Conservation (phyloP, 2,113 vertebrate species). For the Psittacula cyanocephala region DNA sequence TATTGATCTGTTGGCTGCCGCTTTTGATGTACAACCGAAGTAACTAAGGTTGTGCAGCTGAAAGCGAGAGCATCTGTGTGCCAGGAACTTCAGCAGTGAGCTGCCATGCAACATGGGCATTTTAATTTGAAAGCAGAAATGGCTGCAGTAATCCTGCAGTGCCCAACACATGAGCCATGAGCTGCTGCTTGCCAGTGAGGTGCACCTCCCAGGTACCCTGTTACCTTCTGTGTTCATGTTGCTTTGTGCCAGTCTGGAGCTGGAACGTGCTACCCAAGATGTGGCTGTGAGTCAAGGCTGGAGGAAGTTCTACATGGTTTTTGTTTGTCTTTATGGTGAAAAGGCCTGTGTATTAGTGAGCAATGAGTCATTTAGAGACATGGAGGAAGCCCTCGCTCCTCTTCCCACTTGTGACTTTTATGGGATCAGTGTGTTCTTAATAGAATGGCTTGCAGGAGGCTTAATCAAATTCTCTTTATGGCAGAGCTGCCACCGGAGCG, state of each 20-base stretch:
- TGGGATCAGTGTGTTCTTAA: not conserved
- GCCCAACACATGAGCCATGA: not conserved
- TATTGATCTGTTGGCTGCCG: not conserved
- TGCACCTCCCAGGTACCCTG: not conserved
- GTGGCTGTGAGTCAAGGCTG: not conserved
- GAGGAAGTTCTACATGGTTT: not conserved
- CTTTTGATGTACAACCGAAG: not conserved
- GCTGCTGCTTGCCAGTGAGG: not conserved
- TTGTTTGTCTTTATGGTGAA: not conserved
- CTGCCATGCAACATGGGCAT: fast-evolving
- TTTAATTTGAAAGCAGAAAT: not conserved
- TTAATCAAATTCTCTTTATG: not conserved
- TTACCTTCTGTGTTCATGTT: not conserved
- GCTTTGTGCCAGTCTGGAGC: not conserved
- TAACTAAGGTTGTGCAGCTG: not conserved
- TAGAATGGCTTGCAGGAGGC: not conserved
- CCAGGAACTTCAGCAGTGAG: not conserved
- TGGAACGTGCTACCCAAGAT: not conserved
- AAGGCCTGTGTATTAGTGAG: not conserved
- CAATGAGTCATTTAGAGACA: not conserved
- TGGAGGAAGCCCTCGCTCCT: not conserved
- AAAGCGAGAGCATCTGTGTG: not conserved
- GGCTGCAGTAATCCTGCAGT: not conserved
- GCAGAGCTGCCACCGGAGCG: not conserved
- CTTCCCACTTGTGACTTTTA: not conserved